Conservation (phyloP, 2,113 vertebrate species). For the Lathamus discolor region DNA sequence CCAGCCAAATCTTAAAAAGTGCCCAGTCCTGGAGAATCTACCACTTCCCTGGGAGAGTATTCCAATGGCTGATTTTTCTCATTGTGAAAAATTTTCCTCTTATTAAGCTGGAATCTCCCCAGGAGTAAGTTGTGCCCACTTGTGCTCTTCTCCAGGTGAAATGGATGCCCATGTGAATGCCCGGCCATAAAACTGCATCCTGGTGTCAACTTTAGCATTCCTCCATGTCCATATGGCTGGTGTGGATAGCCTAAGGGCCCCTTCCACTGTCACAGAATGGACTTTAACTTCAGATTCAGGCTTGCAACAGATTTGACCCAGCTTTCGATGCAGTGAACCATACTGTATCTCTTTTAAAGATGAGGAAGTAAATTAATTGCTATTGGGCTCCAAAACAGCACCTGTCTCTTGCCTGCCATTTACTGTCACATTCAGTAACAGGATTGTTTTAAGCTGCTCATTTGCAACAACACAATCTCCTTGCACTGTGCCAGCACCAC, state of each 20-base stretch:
- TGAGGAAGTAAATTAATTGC: neutral
- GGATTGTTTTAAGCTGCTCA: conserved; percentile 9
- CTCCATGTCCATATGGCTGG: neutral
- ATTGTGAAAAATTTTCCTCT: neutral
- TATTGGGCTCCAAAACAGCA: neutral
- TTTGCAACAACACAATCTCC: neutral
- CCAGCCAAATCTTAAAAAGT: neutral
- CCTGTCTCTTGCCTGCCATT: neutral
- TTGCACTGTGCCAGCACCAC: neutral
- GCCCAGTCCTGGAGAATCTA: neutral
- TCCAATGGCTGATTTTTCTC: neutral
- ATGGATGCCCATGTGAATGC: neutral
- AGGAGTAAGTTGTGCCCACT: neutral
- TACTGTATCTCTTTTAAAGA: neutral
- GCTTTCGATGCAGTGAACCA: neutral
- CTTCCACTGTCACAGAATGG: neutral
- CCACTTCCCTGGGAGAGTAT: neutral
- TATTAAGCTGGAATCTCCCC: neutral
- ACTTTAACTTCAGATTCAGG: neutral
- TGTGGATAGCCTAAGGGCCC: neutral
- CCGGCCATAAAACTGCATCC: neutral
- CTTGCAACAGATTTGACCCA: neutral
- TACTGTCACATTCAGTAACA: neutral
- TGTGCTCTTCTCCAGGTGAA: neutral
- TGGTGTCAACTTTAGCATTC: neutral